Percentiles rank a stretch among this genome's conserved stretches.
Evolutionary conservation across 2,888 invertebrate species (phyloP).

Genomic region (Rhingia campestris): DNA sequence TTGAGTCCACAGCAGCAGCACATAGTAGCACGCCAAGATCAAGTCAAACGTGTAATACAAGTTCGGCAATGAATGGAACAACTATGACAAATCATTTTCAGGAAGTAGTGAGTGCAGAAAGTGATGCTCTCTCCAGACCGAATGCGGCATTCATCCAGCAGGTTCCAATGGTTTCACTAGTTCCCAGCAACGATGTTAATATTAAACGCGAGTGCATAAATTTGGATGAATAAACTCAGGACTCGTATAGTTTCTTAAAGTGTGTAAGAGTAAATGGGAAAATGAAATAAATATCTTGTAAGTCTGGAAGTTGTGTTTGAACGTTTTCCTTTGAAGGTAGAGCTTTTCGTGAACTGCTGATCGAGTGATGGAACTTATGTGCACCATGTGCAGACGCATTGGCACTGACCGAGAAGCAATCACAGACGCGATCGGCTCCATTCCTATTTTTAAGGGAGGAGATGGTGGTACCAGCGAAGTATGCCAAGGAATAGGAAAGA

Average conservation of each 20-base stretch:
- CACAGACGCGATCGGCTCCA: no score
- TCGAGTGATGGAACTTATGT: no score
- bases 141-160: no score
- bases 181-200: neutral
- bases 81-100: neutral
- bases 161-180: conserved; percentile 2
- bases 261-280: neutral
- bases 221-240: conserved; percentile 4
- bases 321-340: no score
- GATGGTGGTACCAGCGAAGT: no score
- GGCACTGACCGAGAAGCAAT: no score
- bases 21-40: neutral
- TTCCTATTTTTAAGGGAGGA: no score
- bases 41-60: neutral
- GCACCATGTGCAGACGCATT: no score
- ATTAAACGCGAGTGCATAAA: conserved; percentile 16
- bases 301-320: neutral
- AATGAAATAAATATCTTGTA: neutral
- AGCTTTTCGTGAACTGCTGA: no score
- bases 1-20: neutral
- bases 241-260: neutral
- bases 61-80: neutral
- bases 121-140: neutral
- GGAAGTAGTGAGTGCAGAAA: neutral
- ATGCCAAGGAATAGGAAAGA: no score